Percentiles rank a stretch among this genome's conserved stretches.
phyloP scores from a whole-genome alignment of 2,113 vertebrate species.

The Crypturellus undulatus region DNA sequence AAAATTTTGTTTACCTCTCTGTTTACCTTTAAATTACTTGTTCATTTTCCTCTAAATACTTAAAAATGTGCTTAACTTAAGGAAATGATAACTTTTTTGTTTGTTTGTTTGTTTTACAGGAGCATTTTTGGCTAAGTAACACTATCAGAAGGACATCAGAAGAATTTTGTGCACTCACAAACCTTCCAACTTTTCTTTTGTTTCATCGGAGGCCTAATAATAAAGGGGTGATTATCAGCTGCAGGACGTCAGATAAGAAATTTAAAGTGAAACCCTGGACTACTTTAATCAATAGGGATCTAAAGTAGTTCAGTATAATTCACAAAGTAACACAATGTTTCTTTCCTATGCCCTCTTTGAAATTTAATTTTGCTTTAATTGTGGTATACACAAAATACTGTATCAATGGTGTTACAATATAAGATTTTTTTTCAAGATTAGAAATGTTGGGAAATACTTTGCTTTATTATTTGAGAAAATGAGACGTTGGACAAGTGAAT shows the following conservation, averaged over 20 bases:
- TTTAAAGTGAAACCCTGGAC: neutral
- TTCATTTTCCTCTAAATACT: neutral
- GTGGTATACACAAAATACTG: neutral
- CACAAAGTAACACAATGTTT: neutral
- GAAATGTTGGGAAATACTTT: neutral
- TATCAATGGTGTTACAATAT: neutral
- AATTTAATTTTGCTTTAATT: neutral
- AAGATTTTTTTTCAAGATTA: neutral
- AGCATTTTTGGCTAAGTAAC: neutral
- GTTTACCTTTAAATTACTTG: neutral
- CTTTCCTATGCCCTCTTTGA: neutral
- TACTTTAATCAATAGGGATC: neutral
- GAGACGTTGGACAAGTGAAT: fast-evolving
- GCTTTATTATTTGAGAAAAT: neutral
- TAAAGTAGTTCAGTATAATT: neutral
- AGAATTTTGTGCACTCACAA: neutral
- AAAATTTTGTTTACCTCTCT: neutral
- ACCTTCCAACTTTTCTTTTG: neutral
- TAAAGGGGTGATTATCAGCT: neutral
- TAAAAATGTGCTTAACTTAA: neutral
- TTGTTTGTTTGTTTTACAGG: neutral
- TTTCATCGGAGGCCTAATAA: neutral
- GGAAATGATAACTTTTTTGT: neutral
- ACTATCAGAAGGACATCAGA: neutral
- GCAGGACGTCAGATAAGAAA: neutral